Conservation (phyloP, 2,113 vertebrate species). For the Hyperoodon ampullatus region DNA sequence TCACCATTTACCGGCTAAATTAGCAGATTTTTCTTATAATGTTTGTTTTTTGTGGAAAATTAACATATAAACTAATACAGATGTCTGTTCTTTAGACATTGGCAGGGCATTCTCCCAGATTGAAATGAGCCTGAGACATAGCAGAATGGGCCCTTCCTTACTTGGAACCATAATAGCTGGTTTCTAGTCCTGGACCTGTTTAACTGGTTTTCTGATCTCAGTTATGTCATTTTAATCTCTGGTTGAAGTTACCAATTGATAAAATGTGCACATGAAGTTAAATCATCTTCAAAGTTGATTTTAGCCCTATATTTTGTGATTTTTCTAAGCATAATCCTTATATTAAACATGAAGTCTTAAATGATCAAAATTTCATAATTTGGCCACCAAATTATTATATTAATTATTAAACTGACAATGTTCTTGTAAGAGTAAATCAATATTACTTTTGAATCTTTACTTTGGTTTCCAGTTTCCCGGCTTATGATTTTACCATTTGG, state of each 20-base stretch:
- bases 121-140: neutral
- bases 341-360: slow-evolving; percentile 9
- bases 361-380: neutral
- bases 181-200: neutral
- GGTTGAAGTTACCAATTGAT: neutral
- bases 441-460: neutral
- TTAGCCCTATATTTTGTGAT: neutral
- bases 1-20: neutral
- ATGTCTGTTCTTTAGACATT: neutral
- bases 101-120: neutral
- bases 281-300: neutral
- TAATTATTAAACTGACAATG: neutral
- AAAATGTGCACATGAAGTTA: slow-evolving; percentile 31
- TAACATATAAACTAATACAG: neutral
- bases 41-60: neutral
- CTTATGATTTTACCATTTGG: neutral
- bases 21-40: neutral
- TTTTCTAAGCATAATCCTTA: neutral
- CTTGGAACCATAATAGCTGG: neutral
- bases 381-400: neutral
- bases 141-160: neutral
- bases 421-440: slow-evolving; percentile 6
- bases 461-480: neutral
- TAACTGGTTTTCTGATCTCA: neutral
- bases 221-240: neutral